These are phyloP conservation scores for Leucophenga varia DNA, from an alignment of 1,140 invertebrate species.

Conservation along the genomic window DNA sequence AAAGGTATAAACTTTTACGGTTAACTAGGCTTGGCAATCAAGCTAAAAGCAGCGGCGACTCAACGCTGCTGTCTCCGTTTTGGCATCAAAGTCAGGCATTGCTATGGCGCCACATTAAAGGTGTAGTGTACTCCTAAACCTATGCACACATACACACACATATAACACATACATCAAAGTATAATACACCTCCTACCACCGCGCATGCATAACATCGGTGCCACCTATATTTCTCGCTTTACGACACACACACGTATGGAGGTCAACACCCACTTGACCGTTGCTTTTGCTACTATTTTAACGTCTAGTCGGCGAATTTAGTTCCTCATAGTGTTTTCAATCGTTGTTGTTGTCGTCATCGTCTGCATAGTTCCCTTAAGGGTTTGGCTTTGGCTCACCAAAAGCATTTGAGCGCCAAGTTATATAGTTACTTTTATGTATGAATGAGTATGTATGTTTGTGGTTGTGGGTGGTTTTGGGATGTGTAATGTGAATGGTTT, in stretches of 20 bases:
- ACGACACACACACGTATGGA: background rate
- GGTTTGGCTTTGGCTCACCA: slow-evolving; percentile 1
- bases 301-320: background rate
- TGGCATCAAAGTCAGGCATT: no score
- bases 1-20: slow-evolving; percentile 54
- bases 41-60: slow-evolving; percentile 53
- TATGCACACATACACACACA: no score
- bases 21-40: slow-evolving; percentile 54
- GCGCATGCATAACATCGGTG: slow-evolving; percentile 19
- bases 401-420: background rate
- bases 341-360: background rate
- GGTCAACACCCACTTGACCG: slow-evolving; percentile 1
- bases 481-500: no score
- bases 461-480: no score
- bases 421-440: no score
- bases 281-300: background rate
- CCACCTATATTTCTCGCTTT: slow-evolving; percentile 27
- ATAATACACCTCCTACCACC: no score
- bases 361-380: background rate
- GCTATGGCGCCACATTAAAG: slow-evolving; percentile 10
- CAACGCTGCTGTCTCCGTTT: no score
- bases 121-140: no score
- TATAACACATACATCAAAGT: no score
- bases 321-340: no score
- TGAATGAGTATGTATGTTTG: no score